These are phyloP conservation scores for Ephydatia muelleri DNA, from an alignment of 37 sponge, comb jelly and placozoan species.

Conservation along the genomic window DNA sequence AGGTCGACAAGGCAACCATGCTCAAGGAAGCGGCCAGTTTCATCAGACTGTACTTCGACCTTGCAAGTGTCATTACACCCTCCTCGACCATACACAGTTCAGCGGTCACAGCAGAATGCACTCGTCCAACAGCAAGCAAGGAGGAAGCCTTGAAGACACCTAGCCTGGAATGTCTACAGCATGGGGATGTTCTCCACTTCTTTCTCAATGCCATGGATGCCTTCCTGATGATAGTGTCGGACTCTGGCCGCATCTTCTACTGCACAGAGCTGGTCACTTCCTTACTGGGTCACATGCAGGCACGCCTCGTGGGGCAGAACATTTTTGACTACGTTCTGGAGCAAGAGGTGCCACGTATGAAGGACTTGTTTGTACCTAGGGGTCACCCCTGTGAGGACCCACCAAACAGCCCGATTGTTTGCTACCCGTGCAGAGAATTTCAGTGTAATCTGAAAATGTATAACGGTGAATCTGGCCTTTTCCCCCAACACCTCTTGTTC, in stretches of 20 bases:
- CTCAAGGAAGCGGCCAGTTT: constrained; percentile 42
- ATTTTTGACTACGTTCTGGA: constrained; percentile 39
- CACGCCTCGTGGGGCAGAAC: constrained; percentile 47
- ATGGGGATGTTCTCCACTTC: constrained; percentile 23
- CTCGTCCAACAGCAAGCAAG: not conserved
- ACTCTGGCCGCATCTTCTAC: constrained; percentile 60
- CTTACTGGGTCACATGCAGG: constrained; percentile 49
- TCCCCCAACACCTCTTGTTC: constrained; percentile 36
- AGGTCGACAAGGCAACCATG: constrained; percentile 68
- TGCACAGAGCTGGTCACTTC: constrained; percentile 49
- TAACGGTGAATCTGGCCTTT: constrained; percentile 23
- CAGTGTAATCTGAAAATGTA: constrained; percentile 22
- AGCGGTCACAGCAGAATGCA: not conserved
- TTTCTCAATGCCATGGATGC: constrained; percentile 40
- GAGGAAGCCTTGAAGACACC: not conserved
- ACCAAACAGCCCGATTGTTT: constrained; percentile 4
- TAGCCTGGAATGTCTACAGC: not conserved
- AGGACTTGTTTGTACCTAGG: constrained; percentile 4
- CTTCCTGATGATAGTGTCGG: constrained; percentile 57
- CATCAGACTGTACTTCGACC: constrained; percentile 48
- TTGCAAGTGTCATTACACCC: constrained; percentile 19
- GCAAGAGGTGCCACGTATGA: constrained; percentile 10
- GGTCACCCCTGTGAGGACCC: not conserved
- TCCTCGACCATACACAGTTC: constrained; percentile 29
- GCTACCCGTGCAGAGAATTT: constrained; percentile 19